These are phyloP conservation scores for Melipona quadrifasciata DNA, from an alignment of 1,140 invertebrate genomes.

Conservation along the genomic window DNA sequence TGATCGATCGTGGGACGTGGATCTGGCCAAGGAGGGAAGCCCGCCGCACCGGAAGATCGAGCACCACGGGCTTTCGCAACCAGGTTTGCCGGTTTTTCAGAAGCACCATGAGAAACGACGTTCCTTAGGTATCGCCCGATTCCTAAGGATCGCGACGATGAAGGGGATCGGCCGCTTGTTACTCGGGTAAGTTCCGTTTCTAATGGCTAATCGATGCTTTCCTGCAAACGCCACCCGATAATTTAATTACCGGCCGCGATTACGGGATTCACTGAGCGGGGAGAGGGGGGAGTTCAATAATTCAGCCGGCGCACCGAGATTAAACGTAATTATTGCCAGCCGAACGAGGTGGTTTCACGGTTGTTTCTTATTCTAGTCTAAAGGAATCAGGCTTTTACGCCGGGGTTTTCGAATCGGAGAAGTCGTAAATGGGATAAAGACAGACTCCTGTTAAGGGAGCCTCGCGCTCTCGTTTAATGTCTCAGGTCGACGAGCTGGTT, in stretches of 20 bases:
- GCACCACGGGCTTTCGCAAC: slow-evolving; percentile 23
- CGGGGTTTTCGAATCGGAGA: background rate
- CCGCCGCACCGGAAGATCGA: background rate
- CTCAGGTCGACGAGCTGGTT: background rate
- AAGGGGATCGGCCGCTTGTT: slow-evolving; percentile 63
- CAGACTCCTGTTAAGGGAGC: background rate
- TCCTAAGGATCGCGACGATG: slow-evolving; percentile 57
- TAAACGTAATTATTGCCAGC: background rate
- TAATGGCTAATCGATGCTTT: slow-evolving; percentile 31
- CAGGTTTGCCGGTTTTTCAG: slow-evolving; percentile 28
- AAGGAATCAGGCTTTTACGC: background rate
- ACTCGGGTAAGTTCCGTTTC: slow-evolving; percentile 60
- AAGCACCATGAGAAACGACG: slow-evolving; percentile 31
- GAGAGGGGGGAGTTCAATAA: background rate
- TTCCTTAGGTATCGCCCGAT: slow-evolving; percentile 22
- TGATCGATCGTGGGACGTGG: slow-evolving; percentile 40
- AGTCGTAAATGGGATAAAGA: background rate
- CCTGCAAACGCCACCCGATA: slow-evolving; percentile 13
- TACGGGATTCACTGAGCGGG: background rate
- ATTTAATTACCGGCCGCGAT: slow-evolving; percentile 34
- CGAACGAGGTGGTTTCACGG: background rate
- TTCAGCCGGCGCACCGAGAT: background rate
- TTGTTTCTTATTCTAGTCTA: too few species aligned
- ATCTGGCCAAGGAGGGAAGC: background rate
- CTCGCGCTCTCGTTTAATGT: too few species aligned